phyloP scores from a whole-genome alignment of 2,888 invertebrate species.

The Petrophora chlorosata region DNA sequence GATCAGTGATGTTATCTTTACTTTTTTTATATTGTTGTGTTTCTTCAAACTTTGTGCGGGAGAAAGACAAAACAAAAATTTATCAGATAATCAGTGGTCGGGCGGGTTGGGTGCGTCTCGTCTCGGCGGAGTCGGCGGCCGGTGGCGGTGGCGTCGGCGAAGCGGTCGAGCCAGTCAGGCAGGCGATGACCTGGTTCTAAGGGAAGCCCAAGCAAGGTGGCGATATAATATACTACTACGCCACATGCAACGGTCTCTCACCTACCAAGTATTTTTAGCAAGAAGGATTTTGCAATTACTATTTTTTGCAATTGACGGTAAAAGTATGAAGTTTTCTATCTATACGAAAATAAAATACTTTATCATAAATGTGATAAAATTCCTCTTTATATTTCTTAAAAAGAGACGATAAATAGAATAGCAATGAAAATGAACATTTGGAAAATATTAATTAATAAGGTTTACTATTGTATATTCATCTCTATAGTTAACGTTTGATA shows the following conservation, averaged over 20 bases:
- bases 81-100: constrained; percentile 40
- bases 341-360: too few relatives aligned
- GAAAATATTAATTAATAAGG: constrained; percentile 1
- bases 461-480: constrained; percentile 38
- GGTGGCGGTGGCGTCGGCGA: constrained; percentile 49
- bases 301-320: too few relatives aligned
- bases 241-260: background rate
- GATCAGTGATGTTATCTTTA: too few relatives aligned
- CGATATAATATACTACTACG: constrained; percentile 2
- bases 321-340: too few relatives aligned
- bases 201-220: constrained; percentile 61
- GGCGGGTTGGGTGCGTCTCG: constrained; percentile 54
- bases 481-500: constrained; percentile 53
- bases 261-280: too few relatives aligned
- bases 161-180: constrained; percentile 65
- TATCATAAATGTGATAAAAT: too few relatives aligned
- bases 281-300: too few relatives aligned
- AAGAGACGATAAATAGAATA: background rate
- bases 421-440: background rate
- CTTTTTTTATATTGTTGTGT: too few relatives aligned
- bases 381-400: too few relatives aligned
- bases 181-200: constrained; percentile 77
- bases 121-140: constrained; percentile 47
- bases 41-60: background rate
- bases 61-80: constrained; percentile 17